Base-by-base conservation (phyloP, 1,140 invertebrate species). In the Lethocerus indicus region DNA sequence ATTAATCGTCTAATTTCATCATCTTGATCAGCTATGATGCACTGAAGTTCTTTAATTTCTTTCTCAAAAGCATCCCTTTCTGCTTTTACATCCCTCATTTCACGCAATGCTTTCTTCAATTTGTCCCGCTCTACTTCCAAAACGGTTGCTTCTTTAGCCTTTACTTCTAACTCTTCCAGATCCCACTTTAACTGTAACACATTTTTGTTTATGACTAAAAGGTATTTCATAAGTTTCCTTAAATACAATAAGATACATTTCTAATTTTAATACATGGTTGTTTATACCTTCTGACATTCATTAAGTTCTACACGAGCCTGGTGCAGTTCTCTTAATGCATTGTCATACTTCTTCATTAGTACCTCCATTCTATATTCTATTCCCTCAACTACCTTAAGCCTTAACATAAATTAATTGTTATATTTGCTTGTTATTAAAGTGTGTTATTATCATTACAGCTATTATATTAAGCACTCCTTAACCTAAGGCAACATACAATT, bases 1-100 rank as follows among this genome's bases (percentile, higher is more conserved):
- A 61, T 58, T 7, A 64, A 52, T 43, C 57, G 42, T 46, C 55
- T 57, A 20, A 64, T 64, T 55, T 65, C 64, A 24, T 62, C 56
- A 32, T 64, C 63, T 50, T 64, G 62, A 24, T 64, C 60, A 2
- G 57, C 55, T 24, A 65, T 59, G 26, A 58, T 58, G 32, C 55
- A 55, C 44, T 61, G 54, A 20, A 59, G 51, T 37, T 62, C 58
- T 13, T 49, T 35, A 2, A 60, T 35, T 49, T 64, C 59, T 32
- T 54, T 53, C 24, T 51, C 28, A 21, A 59, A 43, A 1, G 50
- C 46, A 27, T 63, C 56, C 21, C 56, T 51, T 27, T 55, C 51
- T 16, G 39, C 36, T 25, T 23, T 13, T 7, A 50, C 28, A 7
- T 23, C 21, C 40, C 50, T 32, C 3, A 51, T 32, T 53, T 56